These are phyloP conservation scores for Charanyca ferruginea DNA, from an alignment of 2,888 invertebrate genomes.

Conservation along the genomic window DNA sequence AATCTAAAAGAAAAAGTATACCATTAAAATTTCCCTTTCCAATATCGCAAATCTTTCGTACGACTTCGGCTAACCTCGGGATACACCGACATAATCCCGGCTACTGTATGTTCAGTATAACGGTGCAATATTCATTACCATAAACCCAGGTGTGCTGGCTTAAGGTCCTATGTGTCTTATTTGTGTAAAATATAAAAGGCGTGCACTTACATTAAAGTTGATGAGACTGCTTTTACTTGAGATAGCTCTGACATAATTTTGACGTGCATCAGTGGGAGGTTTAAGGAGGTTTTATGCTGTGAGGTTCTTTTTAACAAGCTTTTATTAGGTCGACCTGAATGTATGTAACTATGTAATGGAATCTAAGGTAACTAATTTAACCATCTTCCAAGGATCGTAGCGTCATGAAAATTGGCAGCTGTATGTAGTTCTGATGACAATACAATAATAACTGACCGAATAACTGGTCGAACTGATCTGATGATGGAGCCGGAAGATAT, in stretches of 20 bases:
- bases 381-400: no score
- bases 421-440: no score
- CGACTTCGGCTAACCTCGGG: slow-evolving; percentile 27
- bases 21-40: slow-evolving; percentile 12
- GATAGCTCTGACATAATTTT: slow-evolving; percentile 13
- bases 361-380: no score
- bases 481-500: no score
- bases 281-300: neutral
- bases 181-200: slow-evolving; percentile 45
- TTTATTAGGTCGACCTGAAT: no score
- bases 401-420: no score
- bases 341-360: no score
- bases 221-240: slow-evolving; percentile 33
- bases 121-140: slow-evolving; percentile 57
- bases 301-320: no score
- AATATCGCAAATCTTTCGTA: slow-evolving; percentile 25
- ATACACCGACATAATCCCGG: slow-evolving; percentile 38
- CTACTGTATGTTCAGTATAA: slow-evolving; percentile 47
- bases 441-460: no score
- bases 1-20: neutral
- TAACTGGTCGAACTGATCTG: no score
- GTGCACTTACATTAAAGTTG: slow-evolving; percentile 35
- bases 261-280: slow-evolving; percentile 9
- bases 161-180: slow-evolving; percentile 46
- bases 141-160: slow-evolving; percentile 51